phyloP scores from a whole-genome alignment of 2,113 vertebrate genomes.

The Bubo scandiacus region DNA sequence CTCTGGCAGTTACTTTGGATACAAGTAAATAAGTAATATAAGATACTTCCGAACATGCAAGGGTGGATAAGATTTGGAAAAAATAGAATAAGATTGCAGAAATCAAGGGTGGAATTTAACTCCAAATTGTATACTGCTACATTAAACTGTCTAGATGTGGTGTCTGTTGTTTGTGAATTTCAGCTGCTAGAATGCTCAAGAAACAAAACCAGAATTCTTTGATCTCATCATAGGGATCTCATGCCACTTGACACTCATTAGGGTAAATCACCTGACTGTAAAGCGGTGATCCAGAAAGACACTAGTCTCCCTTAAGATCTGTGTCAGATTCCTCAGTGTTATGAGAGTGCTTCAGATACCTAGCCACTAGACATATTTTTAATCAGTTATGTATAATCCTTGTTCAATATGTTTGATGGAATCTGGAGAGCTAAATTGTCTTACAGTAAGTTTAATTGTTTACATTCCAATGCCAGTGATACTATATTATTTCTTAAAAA shows the following conservation, averaged over 20 bases:
- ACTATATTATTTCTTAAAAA: not conserved
- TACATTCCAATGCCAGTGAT: not conserved
- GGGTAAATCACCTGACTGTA: not conserved
- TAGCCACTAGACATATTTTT: not conserved
- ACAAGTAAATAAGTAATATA: not conserved
- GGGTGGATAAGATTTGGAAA: not conserved
- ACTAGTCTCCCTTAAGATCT: not conserved
- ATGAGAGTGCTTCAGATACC: not conserved
- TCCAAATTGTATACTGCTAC: not conserved
- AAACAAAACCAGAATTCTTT: not conserved
- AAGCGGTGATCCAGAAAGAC: not conserved
- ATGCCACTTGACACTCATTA: not conserved
- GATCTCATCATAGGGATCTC: not conserved
- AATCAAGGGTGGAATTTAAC: not conserved
- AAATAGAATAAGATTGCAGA: not conserved
- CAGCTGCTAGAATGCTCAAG: not conserved
- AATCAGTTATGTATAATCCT: fast-evolving
- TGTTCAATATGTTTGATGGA: not conserved
- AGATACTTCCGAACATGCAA: not conserved
- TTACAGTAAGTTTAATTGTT: not conserved
- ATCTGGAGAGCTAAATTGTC: not conserved
- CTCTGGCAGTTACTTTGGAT: not conserved
- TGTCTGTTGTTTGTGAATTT: not conserved
- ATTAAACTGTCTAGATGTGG: not conserved
- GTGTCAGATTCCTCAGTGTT: not conserved